These are phyloP conservation scores for Diarsia dahlii DNA, from an alignment of 2,888 invertebrate genomes.

Conservation along the genomic window DNA sequence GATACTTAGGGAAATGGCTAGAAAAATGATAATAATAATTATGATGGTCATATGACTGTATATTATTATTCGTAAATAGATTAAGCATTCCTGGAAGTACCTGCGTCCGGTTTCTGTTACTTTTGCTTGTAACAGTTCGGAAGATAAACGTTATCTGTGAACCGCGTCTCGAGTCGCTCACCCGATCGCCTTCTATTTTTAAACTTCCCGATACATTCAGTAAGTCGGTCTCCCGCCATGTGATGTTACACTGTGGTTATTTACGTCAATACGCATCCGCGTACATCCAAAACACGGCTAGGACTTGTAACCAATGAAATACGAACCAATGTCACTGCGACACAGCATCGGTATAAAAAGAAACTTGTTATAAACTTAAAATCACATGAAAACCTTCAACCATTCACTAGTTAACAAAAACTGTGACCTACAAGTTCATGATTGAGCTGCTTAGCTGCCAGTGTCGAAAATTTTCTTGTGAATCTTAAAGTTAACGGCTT, in stretches of 20 bases:
- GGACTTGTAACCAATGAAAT: slow-evolving; percentile 59
- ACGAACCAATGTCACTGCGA: slow-evolving; percentile 68
- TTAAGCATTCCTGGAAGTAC: slow-evolving; percentile 54
- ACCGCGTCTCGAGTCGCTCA: slow-evolving; percentile 71
- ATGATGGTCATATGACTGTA: slow-evolving; percentile 38
- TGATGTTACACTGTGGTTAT: slow-evolving; percentile 77
- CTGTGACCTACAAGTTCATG: slow-evolving; percentile 75
- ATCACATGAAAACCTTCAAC: slow-evolving; percentile 74
- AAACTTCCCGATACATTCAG: slow-evolving; percentile 80
- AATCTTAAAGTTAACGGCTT: slow-evolving; percentile 45
- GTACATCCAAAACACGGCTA: slow-evolving; percentile 68
- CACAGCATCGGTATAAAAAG: slow-evolving; percentile 55
- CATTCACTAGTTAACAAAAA: slow-evolving; percentile 75
- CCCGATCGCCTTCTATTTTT: slow-evolving; percentile 80
- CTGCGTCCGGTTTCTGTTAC: slow-evolving; percentile 51
- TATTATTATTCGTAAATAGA: slow-evolving; percentile 42
- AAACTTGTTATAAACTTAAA: slow-evolving; percentile 58
- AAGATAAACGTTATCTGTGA: slow-evolving; percentile 79
- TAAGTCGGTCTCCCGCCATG: slow-evolving; percentile 77
- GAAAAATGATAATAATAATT: not conserved
- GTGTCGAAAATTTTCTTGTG: slow-evolving; percentile 54
- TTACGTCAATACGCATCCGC: slow-evolving; percentile 79
- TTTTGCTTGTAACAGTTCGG: slow-evolving; percentile 63
- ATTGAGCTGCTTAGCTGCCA: slow-evolving; percentile 60
- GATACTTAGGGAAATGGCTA: not conserved